A percentile compares a stretch with the other conserved stretches of the same genome.
Conservation (phyloP, 2,113 vertebrate species). For the Hymenochirus boettgeri region DNA sequence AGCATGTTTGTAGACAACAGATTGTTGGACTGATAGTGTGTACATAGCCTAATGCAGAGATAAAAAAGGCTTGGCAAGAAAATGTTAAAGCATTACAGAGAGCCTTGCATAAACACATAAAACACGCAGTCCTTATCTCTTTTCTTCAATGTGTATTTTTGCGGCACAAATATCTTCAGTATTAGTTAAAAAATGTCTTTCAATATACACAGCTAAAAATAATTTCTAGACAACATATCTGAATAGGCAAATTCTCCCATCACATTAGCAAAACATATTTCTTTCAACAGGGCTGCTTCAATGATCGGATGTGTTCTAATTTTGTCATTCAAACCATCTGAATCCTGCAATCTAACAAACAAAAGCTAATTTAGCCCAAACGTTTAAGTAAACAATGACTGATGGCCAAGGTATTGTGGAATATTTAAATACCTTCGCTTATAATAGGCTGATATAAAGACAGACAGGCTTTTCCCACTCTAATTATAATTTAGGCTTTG, state of each 20-base stretch:
- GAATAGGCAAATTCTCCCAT: slow-evolving; percentile 56
- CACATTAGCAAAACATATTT: slow-evolving; percentile 57
- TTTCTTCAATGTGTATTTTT: slow-evolving; percentile 54
- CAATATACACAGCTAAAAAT: slow-evolving; percentile 12
- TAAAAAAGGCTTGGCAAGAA: neutral
- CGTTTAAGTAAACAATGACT: slow-evolving; percentile 96
- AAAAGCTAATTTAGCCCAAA: slow-evolving; percentile 94
- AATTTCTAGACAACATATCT: slow-evolving; percentile 43
- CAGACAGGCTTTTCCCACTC: slow-evolving; percentile 69
- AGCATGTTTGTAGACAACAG: no score
- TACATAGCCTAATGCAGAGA: neutral
- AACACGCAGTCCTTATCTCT: slow-evolving; percentile 47
- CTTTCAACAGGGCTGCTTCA: slow-evolving; percentile 67
- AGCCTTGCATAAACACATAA: neutral
- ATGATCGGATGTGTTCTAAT: slow-evolving; percentile 74
- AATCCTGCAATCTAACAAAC: slow-evolving; percentile 88
- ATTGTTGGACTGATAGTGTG: no score
- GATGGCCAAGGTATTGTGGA: slow-evolving; percentile 92
- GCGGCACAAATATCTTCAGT: slow-evolving; percentile 46
- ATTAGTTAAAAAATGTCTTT: slow-evolving; percentile 17
- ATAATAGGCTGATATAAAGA: slow-evolving; percentile 71
- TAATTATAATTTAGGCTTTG: slow-evolving; percentile 76
- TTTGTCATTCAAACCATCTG: slow-evolving; percentile 98
- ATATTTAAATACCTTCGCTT: slow-evolving; percentile 74
- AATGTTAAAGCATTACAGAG: neutral